Conservation (phyloP, 2,113 vertebrate species). For the Rhabdomys dilectus region DNA sequence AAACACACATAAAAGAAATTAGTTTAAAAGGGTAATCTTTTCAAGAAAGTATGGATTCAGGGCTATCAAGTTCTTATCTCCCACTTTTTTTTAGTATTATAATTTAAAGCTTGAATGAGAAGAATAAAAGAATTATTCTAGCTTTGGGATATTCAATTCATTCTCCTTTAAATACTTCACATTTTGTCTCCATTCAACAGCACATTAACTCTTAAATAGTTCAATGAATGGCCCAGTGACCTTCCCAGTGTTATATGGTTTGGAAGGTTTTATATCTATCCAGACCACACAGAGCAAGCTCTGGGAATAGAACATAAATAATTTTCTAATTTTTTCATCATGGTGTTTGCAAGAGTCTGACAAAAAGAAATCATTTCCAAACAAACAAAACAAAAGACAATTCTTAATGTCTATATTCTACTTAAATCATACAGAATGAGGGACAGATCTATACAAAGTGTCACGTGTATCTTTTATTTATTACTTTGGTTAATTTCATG, state of each 20-base stretch:
- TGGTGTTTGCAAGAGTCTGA: background rate
- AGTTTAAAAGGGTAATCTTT: background rate
- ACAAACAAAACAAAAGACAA: background rate
- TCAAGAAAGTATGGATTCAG: background rate
- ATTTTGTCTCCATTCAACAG: conserved; percentile 10
- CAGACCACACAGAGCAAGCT: background rate
- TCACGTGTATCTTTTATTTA: background rate
- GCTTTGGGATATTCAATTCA: conserved; percentile 26
- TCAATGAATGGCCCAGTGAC: background rate
- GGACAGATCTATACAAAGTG: background rate
- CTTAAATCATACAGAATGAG: background rate
- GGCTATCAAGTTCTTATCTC: background rate
- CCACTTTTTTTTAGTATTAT: background rate
- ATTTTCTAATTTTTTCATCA: background rate
- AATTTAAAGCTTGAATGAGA: conserved; percentile 8
- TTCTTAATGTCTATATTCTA: background rate
- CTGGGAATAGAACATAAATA: background rate
- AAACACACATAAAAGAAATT: background rate
- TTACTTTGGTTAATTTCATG: too few relatives aligned
- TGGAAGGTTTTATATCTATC: background rate
- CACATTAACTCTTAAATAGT: background rate
- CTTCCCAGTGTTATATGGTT: background rate
- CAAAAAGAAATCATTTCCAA: background rate
- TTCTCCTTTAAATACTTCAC: background rate
- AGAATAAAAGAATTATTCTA: conserved; percentile 25